These are phyloP conservation scores for Heliconius charithonia DNA, from an alignment of 2,888 invertebrate genomes.

Conservation along the genomic window DNA sequence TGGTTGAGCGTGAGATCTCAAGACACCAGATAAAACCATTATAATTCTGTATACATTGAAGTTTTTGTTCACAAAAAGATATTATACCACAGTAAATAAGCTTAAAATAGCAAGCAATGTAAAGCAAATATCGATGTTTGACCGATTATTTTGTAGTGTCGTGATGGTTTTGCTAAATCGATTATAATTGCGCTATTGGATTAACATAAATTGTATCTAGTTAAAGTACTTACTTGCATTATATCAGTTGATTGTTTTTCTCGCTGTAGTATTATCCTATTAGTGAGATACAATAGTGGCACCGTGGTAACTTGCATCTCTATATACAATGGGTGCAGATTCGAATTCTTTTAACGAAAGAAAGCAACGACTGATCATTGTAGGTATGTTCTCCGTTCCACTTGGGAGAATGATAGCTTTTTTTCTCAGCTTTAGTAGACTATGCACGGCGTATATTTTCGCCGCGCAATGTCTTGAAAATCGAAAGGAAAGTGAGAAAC, in stretches of 20 bases:
- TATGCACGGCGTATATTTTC: neutral
- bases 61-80: neutral
- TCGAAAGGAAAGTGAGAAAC: neutral
- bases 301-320: neutral
- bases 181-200: slow-evolving; percentile 54
- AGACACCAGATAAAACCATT: neutral
- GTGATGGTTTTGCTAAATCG: slow-evolving; percentile 52
- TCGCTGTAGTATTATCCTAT: slow-evolving; percentile 12
- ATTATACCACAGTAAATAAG: neutral
- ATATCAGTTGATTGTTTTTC: slow-evolving; percentile 12
- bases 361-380: neutral
- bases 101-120: slow-evolving; percentile 3
- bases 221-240: slow-evolving; percentile 38
- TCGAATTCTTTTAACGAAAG: neutral
- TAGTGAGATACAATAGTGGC: slow-evolving; percentile 4
- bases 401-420: neutral
- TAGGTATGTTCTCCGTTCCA: too few relatives aligned
- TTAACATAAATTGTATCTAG: slow-evolving; percentile 41
- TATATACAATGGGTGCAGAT: neutral
- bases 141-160: slow-evolving; percentile 3
- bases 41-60: slow-evolving; percentile 14
- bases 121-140: neutral
- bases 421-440: neutral
- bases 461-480: neutral
- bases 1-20: slow-evolving; percentile 39